Evolutionary conservation across 2,113 vertebrate genomes (phyloP).

Genomic region (Campylomormyrus numenius): DNA sequence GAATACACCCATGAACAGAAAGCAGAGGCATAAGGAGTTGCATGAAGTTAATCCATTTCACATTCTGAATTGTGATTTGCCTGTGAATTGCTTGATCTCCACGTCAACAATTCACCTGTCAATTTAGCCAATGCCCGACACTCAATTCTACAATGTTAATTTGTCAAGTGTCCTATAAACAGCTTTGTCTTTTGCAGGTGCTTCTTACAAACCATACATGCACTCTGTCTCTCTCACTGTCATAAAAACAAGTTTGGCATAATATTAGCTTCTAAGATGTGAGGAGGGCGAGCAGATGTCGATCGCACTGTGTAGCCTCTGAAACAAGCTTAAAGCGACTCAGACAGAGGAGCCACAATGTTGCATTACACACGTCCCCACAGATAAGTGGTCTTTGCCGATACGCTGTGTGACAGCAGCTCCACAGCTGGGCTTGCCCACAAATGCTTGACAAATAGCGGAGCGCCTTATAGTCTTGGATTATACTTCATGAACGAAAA

Average conservation of each 20-base stretch:
- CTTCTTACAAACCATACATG: not conserved
- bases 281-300: not conserved
- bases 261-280: not conserved
- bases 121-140: not conserved
- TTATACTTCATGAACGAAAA: not conserved
- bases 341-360: not conserved
- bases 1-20: not conserved
- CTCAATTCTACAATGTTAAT: not conserved
- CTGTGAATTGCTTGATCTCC: not conserved
- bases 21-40: not conserved
- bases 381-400: not conserved
- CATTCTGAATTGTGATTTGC: not conserved
- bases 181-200: not conserved
- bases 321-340: not conserved
- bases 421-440: not conserved
- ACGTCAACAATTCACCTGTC: not conserved
- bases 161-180: not conserved
- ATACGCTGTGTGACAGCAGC: not conserved
- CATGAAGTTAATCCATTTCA: not conserved
- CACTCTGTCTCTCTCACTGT: not conserved
- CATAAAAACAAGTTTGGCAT: not conserved
- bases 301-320: not conserved
- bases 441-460: not conserved
- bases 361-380: not conserved
- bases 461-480: not conserved